phyloP scores from a whole-genome alignment of 2,797 vertebrate genomes.

The Hippoglossus hippoglossus region DNA sequence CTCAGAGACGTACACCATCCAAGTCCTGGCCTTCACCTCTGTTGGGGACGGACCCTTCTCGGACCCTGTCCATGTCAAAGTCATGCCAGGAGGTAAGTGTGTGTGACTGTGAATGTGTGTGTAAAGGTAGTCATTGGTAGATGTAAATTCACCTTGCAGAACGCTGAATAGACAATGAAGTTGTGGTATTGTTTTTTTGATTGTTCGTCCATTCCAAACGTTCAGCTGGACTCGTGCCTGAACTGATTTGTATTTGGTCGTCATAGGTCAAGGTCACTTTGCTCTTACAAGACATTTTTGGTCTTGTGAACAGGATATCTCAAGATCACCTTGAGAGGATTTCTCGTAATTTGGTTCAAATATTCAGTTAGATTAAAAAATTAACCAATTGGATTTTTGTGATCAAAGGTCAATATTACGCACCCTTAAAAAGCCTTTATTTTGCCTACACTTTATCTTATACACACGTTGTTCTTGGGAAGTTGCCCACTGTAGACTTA shows the following conservation, averaged over 20 bases:
- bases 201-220: too few relatives aligned
- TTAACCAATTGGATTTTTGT: neutral
- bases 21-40: conserved; percentile 96
- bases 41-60: conserved; percentile 98
- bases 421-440: neutral
- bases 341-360: too few relatives aligned
- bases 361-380: too few relatives aligned
- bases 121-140: conserved; percentile 1
- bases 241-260: too few relatives aligned
- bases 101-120: neutral
- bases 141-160: neutral
- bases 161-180: too few relatives aligned
- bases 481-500: too few relatives aligned
- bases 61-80: conserved; percentile 96
- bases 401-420: neutral
- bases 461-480: too few relatives aligned
- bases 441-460: neutral
- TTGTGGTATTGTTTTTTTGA: too few relatives aligned
- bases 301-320: neutral
- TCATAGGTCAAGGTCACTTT: too few relatives aligned
- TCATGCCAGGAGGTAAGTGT: conserved; percentile 94
- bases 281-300: too few relatives aligned
- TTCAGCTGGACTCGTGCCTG: too few relatives aligned
- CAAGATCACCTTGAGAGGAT: too few relatives aligned
- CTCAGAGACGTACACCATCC: conserved; percentile 94